Conservation (phyloP, 2,113 vertebrate species). For the Brevimyrus niger region DNA sequence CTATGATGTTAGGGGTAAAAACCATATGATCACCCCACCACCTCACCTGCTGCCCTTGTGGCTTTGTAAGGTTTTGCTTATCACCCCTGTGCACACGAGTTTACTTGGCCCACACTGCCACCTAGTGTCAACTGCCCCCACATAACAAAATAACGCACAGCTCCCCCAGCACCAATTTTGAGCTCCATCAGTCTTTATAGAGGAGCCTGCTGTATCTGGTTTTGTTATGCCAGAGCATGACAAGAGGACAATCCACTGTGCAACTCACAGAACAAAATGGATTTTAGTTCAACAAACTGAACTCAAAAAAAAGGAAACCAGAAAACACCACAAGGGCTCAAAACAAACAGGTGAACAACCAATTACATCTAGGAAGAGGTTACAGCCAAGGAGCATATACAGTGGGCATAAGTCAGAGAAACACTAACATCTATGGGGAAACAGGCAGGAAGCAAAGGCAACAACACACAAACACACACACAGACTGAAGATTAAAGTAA, state of each 20-base stretch:
- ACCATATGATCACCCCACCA: too few species aligned
- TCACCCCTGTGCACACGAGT: too few species aligned
- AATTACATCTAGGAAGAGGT: neutral
- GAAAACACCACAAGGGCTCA: neutral
- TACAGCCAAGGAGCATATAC: neutral
- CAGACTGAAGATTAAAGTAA: too few species aligned
- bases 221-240: neutral
- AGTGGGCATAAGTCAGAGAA: neutral
- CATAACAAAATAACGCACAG: too few species aligned
- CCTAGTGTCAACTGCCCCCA: too few species aligned
- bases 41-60: too few species aligned
- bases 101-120: too few species aligned
- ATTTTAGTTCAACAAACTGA: neutral
- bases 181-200: neutral
- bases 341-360: neutral
- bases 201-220: neutral
- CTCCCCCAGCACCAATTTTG: too few species aligned
- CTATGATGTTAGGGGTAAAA: too few species aligned
- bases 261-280: neutral
- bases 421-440: neutral
- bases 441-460: neutral
- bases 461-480: neutral
- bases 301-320: neutral
- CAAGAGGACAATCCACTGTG: neutral
- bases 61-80: too few species aligned